phyloP scores from a whole-genome alignment of 2,113 vertebrate genomes.

The Conger conger region DNA sequence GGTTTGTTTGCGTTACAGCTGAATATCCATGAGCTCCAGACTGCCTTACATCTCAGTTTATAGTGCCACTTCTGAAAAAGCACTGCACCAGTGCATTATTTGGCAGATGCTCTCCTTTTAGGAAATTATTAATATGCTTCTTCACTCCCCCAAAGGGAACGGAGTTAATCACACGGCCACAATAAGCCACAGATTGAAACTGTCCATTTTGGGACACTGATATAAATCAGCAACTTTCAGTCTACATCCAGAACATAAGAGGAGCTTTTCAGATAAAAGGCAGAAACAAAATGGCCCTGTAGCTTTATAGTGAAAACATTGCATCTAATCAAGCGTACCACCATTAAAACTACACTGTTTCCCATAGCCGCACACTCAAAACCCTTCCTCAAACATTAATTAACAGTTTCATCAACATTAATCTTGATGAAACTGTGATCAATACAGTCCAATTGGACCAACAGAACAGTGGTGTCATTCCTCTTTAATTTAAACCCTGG shows the following conservation, averaged over 20 bases:
- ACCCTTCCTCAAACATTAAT: slow-evolving; percentile 15
- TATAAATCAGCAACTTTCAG: neutral
- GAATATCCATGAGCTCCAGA: no score
- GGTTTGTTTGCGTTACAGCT: no score
- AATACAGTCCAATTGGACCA: slow-evolving; percentile 50
- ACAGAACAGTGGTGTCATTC: slow-evolving; percentile 56
- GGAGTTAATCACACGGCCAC: neutral
- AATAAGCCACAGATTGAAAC: neutral
- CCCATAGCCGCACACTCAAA: neutral
- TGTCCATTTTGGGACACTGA: neutral
- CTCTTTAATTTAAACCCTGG: slow-evolving; percentile 62
- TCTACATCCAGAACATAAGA: neutral
- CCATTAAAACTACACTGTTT: neutral
- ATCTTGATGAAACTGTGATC: slow-evolving; percentile 67
- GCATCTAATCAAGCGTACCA: slow-evolving; percentile 4
- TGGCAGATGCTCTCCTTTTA: no score
- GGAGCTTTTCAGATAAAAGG: neutral
- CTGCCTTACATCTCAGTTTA: no score
- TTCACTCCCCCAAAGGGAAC: neutral
- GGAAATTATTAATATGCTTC: neutral
- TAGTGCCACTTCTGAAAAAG: no score
- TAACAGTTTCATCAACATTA: slow-evolving; percentile 41
- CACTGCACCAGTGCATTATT: no score
- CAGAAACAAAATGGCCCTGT: neutral
- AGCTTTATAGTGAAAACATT: neutral